Evolutionary conservation across 2,113 vertebrate genomes (phyloP), one percentile per base, ranked within the genome.

Genomic region (Diphyllodes magnificus): DNA sequence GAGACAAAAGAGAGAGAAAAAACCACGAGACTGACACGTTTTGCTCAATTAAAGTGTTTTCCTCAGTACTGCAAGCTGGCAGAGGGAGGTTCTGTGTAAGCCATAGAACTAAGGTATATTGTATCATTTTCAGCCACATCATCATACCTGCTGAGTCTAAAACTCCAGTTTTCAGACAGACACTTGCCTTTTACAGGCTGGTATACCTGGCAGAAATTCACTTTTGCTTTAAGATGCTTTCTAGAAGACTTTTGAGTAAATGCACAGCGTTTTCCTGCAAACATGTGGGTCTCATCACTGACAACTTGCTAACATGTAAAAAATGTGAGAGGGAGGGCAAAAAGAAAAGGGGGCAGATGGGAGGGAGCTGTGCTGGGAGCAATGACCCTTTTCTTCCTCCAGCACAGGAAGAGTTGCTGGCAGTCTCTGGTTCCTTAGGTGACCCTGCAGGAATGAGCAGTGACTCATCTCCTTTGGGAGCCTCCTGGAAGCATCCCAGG

Each of bases 381-480:
- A 50, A 37, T 19, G 60, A 91, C 37, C 91, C 73, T 47, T 87
- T 40, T 68, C 61, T 42, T 40, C 45, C 56, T 40, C 28, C 4
- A 2, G 66, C 6, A 10, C 25, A 70, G 59, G 76, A 82, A 81
- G 44, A 60, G 93, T 82, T 85, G 90, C 30, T 12, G 9, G 64
- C 33, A 6, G 5, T 79, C 76, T 79, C 56, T 22, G 6, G 49
- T 54, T 90, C 82, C 87, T 81, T 42, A 57, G 10, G 59, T 86
- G 92, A 92, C 97, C 84, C 82, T 7, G 2, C 7, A 40, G 85
- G 65, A 87, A 64, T 16, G 70, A 68, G 71, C 39, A 0, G 21
- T 92, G 96, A 97, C 86, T 96, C 97, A 94, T 37, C 87, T 95
- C 47, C 56, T 93, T 45, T 42, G 28, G 93, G 69, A 96, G 90